Percentiles rank a stretch among this genome's conserved stretches.
Evolutionary conservation across 1,140 invertebrate species (phyloP).

Genomic region (Frieseomelitta varia): DNA sequence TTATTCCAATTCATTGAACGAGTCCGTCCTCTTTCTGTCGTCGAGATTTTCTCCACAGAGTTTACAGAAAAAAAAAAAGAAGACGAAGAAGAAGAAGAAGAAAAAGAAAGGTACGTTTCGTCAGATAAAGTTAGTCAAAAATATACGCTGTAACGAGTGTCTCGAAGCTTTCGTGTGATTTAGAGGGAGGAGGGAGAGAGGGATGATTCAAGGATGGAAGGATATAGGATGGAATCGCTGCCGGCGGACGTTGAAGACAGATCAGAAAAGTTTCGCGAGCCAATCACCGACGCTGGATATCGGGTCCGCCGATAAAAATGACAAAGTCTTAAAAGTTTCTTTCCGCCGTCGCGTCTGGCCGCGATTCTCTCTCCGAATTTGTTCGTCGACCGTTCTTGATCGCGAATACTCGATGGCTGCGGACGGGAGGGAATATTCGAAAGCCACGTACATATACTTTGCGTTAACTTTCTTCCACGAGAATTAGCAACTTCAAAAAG

Average conservation of each 20-base stretch:
- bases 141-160: constrained; percentile 28
- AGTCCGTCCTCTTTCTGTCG: too few relatives aligned
- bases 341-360: neutral
- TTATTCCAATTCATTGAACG: neutral
- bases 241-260: constrained; percentile 67
- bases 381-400: neutral
- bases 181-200: constrained; percentile 25
- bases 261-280: constrained; percentile 79
- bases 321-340: constrained; percentile 77
- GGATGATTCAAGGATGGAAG: constrained; percentile 3
- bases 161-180: constrained; percentile 56
- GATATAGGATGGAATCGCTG: neutral
- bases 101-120: neutral
- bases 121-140: neutral
- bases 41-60: too few relatives aligned
- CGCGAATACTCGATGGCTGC: neutral
- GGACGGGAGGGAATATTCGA: neutral
- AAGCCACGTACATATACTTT: neutral
- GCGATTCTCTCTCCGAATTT: constrained; percentile 16
- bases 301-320: constrained; percentile 78
- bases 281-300: constrained; percentile 76
- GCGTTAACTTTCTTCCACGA: neutral
- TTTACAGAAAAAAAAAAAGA: too few relatives aligned
- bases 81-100: too few relatives aligned
- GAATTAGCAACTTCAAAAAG: neutral